These are phyloP conservation scores for Hydrozoanthus gracilis DNA, from an alignment of 92 coral and sea anemone genomes.

Conservation along the genomic window DNA sequence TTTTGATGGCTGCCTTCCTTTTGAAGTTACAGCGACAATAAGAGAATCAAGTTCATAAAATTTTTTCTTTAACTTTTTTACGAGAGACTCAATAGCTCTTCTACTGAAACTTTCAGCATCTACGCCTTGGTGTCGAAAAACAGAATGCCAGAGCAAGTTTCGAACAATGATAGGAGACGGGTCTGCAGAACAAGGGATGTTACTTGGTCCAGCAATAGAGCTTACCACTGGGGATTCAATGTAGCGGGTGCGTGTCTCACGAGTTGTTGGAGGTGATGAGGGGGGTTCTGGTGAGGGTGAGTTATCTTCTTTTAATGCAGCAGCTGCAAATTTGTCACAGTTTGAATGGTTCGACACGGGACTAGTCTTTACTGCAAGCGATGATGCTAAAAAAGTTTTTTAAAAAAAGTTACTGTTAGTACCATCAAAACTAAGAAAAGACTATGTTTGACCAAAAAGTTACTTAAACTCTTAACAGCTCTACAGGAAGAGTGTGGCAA, in stretches of 20 bases:
- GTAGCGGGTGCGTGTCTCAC: slow-evolving; percentile 59
- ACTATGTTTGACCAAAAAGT: neutral
- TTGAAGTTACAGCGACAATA: slow-evolving; percentile 94
- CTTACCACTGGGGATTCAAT: slow-evolving; percentile 69
- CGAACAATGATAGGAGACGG: slow-evolving; percentile 99
- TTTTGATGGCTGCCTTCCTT: slow-evolving; percentile 97
- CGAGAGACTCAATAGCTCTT: slow-evolving; percentile 96
- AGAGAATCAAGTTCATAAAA: slow-evolving; percentile 95
- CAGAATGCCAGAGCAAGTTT: slow-evolving; percentile 93
- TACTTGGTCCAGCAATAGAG: slow-evolving; percentile 62
- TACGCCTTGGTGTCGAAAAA: slow-evolving; percentile 86
- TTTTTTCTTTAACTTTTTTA: slow-evolving; percentile 94
- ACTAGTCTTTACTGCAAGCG: slow-evolving; percentile 73
- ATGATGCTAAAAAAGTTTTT: slow-evolving; percentile 64
- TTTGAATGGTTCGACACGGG: slow-evolving; percentile 54
- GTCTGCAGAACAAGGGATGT: slow-evolving; percentile 96
- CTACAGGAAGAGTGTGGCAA: no score
- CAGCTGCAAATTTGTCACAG: slow-evolving; percentile 66
- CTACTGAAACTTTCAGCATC: slow-evolving; percentile 96
- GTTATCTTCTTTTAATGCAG: slow-evolving; percentile 62
- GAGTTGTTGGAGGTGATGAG: slow-evolving; percentile 56
- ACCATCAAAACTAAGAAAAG: neutral
- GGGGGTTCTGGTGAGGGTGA: slow-evolving; percentile 62
- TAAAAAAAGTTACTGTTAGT: neutral
- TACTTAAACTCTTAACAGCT: neutral